Evolutionary conservation across 2,888 invertebrate genomes (phyloP).

Genomic region (Aelia acuminata): DNA sequence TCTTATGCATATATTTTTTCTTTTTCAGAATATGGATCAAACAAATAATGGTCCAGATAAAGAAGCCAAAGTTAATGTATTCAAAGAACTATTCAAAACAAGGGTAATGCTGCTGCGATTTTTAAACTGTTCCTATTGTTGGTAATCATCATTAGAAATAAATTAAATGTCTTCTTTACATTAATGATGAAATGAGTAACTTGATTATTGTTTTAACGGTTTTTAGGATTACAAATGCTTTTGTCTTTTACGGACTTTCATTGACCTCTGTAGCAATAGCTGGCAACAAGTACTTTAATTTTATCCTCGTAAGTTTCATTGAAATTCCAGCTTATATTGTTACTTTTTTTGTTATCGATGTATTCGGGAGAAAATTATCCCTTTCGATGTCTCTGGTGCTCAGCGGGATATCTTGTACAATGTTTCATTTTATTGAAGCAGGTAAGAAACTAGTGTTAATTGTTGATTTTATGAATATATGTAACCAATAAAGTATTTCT

Average conservation of each 20-base stretch:
- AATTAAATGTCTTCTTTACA: not conserved
- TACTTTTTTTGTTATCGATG: slow-evolving; percentile 65
- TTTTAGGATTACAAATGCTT: slow-evolving; percentile 77
- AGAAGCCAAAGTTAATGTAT: slow-evolving; percentile 9
- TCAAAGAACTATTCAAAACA: slow-evolving; percentile 72
- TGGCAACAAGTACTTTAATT: slow-evolving; percentile 84
- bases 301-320: slow-evolving; percentile 72
- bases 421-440: slow-evolving; percentile 68
- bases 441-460: slow-evolving; percentile 49
- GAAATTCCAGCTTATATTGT: slow-evolving; percentile 67
- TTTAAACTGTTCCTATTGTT: slow-evolving; percentile 81
- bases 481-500: no score
- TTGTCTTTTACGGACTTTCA: slow-evolving; percentile 86
- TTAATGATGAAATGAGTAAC: not conserved
- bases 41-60: not conserved
- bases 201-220: not conserved
- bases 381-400: slow-evolving; percentile 65
- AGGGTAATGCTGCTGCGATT: slow-evolving; percentile 73
- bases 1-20: no score
- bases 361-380: slow-evolving; percentile 64
- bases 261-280: slow-evolving; percentile 82
- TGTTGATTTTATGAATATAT: no score
- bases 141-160: slow-evolving; percentile 69
- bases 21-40: slow-evolving; percentile 1
- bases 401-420: slow-evolving; percentile 70